Conservation (phyloP, 2,888 invertebrate genomes). For the Microctonus hyperodae region DNA sequence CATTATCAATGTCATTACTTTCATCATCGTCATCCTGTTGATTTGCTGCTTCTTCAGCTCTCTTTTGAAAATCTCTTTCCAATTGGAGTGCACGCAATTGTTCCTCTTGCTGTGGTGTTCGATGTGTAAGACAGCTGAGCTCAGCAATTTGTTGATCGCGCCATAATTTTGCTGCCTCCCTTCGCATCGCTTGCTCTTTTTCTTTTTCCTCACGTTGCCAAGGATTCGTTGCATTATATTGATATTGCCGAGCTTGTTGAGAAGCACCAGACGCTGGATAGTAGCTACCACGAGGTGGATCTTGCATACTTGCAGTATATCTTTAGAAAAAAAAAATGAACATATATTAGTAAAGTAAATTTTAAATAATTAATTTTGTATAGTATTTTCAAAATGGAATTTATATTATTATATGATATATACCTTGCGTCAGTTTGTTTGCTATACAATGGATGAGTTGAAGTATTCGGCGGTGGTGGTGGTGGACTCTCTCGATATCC, state of each 20-base stretch:
- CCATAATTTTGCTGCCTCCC: constrained; percentile 79
- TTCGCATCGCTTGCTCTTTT: constrained; percentile 76
- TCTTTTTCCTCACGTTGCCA: constrained; percentile 95
- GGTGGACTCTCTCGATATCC: constrained; percentile 63
- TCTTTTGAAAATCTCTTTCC: constrained; percentile 93
- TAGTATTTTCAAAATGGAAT: not conserved
- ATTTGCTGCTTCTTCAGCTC: constrained; percentile 80
- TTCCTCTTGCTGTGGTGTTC: constrained; percentile 84
- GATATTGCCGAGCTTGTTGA: constrained; percentile 62
- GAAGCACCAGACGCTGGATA: constrained; percentile 64
- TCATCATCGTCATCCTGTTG: constrained; percentile 74
- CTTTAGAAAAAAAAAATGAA: constrained; percentile 45
- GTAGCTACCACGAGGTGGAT: constrained; percentile 78
- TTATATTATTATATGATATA: constrained; percentile 11
- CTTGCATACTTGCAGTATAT: constrained; percentile 77
- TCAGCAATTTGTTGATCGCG: constrained; percentile 89
- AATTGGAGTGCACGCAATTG: constrained; percentile 86
- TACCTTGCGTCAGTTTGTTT: constrained; percentile 57
- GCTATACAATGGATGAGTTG: constrained; percentile 74
- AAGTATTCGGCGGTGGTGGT: constrained; percentile 75
- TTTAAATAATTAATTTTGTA: not conserved
- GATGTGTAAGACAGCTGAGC: constrained; percentile 72
- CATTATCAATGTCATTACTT: constrained; percentile 60
- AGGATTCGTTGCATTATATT: constrained; percentile 72
- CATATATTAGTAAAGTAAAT: not conserved